Evolutionary conservation across 1,140 invertebrate genomes (phyloP), one percentile per base, ranked within the genome.

Genomic region (Gryon sp.): DNA sequence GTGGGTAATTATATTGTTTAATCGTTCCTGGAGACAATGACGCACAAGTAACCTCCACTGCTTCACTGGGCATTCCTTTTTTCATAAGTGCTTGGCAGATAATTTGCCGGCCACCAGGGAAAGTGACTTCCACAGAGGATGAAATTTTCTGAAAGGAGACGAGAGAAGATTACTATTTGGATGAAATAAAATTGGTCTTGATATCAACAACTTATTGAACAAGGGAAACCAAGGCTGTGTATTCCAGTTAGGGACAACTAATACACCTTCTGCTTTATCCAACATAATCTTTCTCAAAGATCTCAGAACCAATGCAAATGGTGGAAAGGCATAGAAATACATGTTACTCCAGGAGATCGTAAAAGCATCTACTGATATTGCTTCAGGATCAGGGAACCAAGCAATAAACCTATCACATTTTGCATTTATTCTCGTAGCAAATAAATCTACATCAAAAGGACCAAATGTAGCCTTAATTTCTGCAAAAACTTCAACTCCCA

Each of bases 211-310:
- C n/a, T 52, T 18, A 6, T 36, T 38, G 8, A 79, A 68, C 28
- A 76, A n/a, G 18, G 46, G 34, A 32, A 48, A 26, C 16, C 30
- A 34, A n/a, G 26, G 28, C 11, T 81, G 65, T 7, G 82, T 76
- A 41, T 66, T 24, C 41, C 53, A 62, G 32, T 80, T 70, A 16
- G 83, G 70, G 34, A 80, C 43, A 6, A 78, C 38, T 60, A 82
- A 32, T 69, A 83, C 38, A 34, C 76, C 43, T 59, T 66, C 46
- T 36, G 65, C 65, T 62, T 65, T 36, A 16, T 68, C 48, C 72
- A 26, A 4, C 53, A 52, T 15, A n/a, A n/a, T n/a, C 65, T 62
- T 65, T 36, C 22, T 68, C 48, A 76, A 26, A 4, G 55, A 52
- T 15, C 8, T 76, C 5, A 62, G 32, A 9, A 76, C 57, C 11